Evolutionary conservation across 1,140 invertebrate species (phyloP).

Genomic region (Aleiodes sp.): DNA sequence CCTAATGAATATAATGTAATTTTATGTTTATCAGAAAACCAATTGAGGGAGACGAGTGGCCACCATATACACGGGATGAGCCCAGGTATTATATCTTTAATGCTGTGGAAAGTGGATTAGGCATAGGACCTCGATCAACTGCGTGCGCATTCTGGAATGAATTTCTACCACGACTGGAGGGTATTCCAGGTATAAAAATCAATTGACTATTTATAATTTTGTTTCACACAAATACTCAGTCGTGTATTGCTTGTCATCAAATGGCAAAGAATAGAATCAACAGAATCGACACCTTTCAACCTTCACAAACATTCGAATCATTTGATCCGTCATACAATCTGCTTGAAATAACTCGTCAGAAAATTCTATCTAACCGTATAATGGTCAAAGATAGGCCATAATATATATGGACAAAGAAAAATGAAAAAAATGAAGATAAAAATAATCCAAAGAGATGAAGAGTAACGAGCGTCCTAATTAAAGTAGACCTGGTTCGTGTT

Average conservation of each 20-base stretch:
- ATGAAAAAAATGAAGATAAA: background rate
- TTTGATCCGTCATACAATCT: no score
- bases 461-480: slow-evolving; percentile 28
- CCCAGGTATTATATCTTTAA: slow-evolving; percentile 91
- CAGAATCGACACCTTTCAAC: no score
- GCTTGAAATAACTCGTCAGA: no score
- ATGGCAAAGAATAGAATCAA: no score
- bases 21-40: slow-evolving; percentile 76
- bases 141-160: slow-evolving; percentile 96
- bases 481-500: slow-evolving; percentile 12
- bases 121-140: slow-evolving; percentile 83
- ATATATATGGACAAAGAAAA: no score
- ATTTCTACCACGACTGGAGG: slow-evolving; percentile 86
- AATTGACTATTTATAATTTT: no score
- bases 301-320: no score
- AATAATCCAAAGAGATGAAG: background rate
- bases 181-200: slow-evolving; percentile 76
- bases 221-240: background rate
- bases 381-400: no score
- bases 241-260: no score
- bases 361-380: no score
- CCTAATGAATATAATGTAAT: slow-evolving; percentile 1
- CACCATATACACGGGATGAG: slow-evolving; percentile 82
- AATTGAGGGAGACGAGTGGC: slow-evolving; percentile 85
- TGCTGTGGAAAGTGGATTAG: slow-evolving; percentile 75